Evolutionary conservation across 2,888 invertebrate genomes (phyloP).

Genomic region (Xiphydria camelus): DNA sequence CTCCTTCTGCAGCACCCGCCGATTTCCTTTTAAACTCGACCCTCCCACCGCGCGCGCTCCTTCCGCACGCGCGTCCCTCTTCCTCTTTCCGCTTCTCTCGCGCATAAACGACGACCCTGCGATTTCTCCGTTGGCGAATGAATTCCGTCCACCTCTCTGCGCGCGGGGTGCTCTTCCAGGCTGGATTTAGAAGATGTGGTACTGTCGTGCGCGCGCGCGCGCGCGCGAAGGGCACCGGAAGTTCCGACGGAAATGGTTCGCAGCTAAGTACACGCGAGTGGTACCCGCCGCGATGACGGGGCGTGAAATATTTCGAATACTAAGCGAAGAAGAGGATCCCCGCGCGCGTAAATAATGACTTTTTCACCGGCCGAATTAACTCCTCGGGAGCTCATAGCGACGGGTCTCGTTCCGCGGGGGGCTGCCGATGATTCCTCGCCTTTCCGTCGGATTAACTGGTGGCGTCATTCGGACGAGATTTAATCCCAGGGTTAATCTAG

Average conservation of each 20-base stretch:
- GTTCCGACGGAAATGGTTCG: not conserved
- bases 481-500: conserved; percentile 27
- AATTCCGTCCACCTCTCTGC: conserved; percentile 9
- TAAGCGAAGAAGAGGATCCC: too few relatives aligned
- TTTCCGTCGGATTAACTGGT: conserved; percentile 38
- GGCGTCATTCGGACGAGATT: conserved; percentile 33
- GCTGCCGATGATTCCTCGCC: too few relatives aligned
- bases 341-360: too few relatives aligned
- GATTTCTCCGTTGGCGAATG: too few relatives aligned
- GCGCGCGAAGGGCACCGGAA: too few relatives aligned
- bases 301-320: too few relatives aligned
- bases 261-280: conserved; percentile 4
- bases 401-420: too few relatives aligned
- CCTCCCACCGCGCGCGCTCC: not conserved
- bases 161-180: conserved; percentile 11
- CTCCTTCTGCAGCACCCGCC: conserved; percentile 16
- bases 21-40: conserved; percentile 6
- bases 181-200: too few relatives aligned
- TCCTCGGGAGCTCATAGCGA: too few relatives aligned
- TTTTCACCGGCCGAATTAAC: too few relatives aligned
- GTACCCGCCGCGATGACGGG: not conserved
- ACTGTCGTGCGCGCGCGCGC: too few relatives aligned
- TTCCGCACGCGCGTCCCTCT: conserved; percentile 2
- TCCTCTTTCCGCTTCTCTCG: not conserved
- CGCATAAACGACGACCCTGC: too few relatives aligned